Evolutionary conservation across 1,140 invertebrate species (phyloP).

Genomic region (Sweltsa coloradensis): DNA sequence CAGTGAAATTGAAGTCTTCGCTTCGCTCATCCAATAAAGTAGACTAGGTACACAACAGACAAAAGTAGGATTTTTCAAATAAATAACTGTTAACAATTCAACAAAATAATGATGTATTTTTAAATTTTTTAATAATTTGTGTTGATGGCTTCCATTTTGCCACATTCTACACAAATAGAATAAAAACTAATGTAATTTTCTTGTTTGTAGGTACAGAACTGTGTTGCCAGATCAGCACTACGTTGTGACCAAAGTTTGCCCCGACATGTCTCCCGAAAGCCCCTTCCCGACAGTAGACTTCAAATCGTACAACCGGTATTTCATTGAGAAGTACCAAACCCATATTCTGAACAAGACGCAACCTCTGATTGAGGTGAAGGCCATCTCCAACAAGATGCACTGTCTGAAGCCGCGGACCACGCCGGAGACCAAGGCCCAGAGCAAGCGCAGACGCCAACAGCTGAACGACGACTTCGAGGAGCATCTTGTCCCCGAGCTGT

Average conservation of each 20-base stretch:
- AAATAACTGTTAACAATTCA: too few species aligned
- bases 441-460: slow-evolving; percentile 33
- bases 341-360: slow-evolving; percentile 57
- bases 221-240: too few species aligned
- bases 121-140: too few species aligned
- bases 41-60: too few species aligned
- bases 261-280: slow-evolving; percentile 63
- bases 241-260: slow-evolving; percentile 72
- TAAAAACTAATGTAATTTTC: too few species aligned
- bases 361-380: slow-evolving; percentile 81
- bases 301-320: slow-evolving; percentile 70
- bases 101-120: too few species aligned
- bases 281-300: slow-evolving; percentile 68
- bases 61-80: too few species aligned
- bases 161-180: too few species aligned
- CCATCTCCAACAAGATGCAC: slow-evolving; percentile 65
- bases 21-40: too few species aligned
- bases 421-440: slow-evolving; percentile 2
- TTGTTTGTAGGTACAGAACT: too few species aligned
- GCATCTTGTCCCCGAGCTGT: slow-evolving; percentile 84
- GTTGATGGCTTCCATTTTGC: too few species aligned
- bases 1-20: too few species aligned
- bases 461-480: slow-evolving; percentile 47
- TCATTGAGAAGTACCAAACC: slow-evolving; percentile 61
- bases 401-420: slow-evolving; percentile 55